A percentile compares a stretch with the other conserved stretches of the same genome.
Evolutionary conservation across 37 sponge, comb jelly and placozoan genomes (phyloP).

Genomic region (Bolinopsis microptera): DNA sequence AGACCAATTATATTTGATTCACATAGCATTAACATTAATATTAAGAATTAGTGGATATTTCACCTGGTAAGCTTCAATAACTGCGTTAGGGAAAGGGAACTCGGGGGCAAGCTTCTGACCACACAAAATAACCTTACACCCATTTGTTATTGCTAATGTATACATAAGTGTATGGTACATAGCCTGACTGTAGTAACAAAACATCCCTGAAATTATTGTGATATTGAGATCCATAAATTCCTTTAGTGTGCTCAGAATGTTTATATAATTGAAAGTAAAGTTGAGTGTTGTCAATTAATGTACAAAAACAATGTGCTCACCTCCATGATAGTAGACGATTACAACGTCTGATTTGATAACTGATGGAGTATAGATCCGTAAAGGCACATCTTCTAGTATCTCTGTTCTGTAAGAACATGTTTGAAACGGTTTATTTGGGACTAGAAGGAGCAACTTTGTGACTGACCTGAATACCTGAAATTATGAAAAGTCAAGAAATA

Average conservation of each 20-base stretch:
- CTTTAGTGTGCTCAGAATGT: too few relatives aligned
- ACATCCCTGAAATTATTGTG: slow-evolving; percentile 4
- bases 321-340: slow-evolving; percentile 30
- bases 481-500: too few relatives aligned
- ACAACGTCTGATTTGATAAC: background rate
- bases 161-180: background rate
- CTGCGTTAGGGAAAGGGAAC: slow-evolving; percentile 7
- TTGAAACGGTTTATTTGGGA: background rate
- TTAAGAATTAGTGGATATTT: too few relatives aligned
- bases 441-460: background rate
- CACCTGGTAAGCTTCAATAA: slow-evolving; percentile 20
- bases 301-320: too few relatives aligned
- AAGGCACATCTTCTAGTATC: background rate
- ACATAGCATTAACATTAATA: too few relatives aligned
- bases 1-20: too few relatives aligned
- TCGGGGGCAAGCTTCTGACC: slow-evolving; percentile 26
- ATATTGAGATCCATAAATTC: too few relatives aligned
- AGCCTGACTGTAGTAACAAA: slow-evolving; percentile 17
- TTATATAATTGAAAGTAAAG: too few relatives aligned
- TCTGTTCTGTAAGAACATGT: background rate
- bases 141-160: background rate
- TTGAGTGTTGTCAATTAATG: too few relatives aligned
- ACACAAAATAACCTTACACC: slow-evolving; percentile 7
- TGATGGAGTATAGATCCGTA: background rate
- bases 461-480: background rate